Percentiles rank a stretch among this genome's conserved stretches.
phyloP scores from a whole-genome alignment of 2,797 vertebrate species.

The Anguilla marmorata region DNA sequence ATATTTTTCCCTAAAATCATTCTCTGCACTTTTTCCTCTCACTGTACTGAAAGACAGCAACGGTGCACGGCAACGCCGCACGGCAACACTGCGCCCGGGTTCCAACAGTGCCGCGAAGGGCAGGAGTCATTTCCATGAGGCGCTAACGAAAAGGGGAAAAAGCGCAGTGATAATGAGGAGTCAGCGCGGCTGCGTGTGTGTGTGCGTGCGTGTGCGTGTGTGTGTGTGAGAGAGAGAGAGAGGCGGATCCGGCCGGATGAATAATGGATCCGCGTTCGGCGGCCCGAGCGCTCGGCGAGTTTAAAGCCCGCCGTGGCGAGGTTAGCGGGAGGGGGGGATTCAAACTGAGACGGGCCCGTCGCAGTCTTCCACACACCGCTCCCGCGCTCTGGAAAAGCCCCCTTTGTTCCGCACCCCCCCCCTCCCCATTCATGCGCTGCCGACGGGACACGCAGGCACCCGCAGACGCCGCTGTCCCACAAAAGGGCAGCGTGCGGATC shows the following conservation, averaged over 20 bases:
- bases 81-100: too few relatives aligned
- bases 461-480: conserved; percentile 37
- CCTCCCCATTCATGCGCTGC: neutral
- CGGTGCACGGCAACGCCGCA: neutral
- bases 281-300: conserved; percentile 28
- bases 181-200: neutral
- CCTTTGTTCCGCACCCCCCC: conserved; percentile 19
- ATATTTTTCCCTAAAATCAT: neutral
- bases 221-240: conserved; percentile 20
- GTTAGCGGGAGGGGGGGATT: neutral
- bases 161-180: neutral
- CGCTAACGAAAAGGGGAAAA: neutral
- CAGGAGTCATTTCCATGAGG: neutral
- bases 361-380: neutral
- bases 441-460: conserved; percentile 39
- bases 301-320: neutral
- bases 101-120: neutral
- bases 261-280: conserved; percentile 59
- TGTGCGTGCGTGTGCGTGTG: neutral
- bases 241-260: conserved; percentile 50
- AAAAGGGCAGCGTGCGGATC: conserved; percentile 39
- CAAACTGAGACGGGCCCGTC: neutral
- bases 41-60: neutral
- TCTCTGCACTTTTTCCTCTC: neutral
- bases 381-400: neutral